Conservation (phyloP, 1,140 invertebrate genomes). For the Pseudobourletiella spinata region DNA sequence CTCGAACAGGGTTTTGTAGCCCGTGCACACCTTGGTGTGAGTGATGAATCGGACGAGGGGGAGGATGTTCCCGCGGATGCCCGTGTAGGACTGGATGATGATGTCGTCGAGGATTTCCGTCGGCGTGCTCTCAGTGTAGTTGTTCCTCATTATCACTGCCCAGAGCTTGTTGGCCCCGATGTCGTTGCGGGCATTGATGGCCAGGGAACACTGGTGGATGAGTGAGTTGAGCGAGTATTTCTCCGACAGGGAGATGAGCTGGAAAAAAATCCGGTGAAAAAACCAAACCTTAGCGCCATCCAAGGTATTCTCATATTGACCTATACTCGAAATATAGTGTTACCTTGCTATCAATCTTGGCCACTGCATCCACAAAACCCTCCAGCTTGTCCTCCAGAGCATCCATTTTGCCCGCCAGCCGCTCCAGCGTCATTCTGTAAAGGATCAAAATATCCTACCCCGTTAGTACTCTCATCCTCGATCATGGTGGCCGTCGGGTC, state of each 20-base stretch:
- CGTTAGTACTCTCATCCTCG: neutral
- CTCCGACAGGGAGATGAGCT: neutral
- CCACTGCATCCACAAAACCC: neutral
- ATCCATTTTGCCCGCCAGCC: neutral
- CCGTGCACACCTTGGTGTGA: neutral
- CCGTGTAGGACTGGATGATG: neutral
- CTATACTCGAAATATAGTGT: neutral
- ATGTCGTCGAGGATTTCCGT: neutral
- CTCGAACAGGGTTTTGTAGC: neutral
- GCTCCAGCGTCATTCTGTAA: neutral
- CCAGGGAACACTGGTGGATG: neutral
- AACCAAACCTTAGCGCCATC: neutral
- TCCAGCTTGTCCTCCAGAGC: neutral
- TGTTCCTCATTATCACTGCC: neutral
- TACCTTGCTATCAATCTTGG: neutral
- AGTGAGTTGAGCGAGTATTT: neutral
- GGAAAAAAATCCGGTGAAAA: neutral
- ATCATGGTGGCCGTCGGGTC: neutral
- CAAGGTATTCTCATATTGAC: neutral
- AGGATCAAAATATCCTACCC: neutral
- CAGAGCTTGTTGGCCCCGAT: neutral
- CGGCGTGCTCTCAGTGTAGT: neutral
- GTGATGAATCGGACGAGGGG: conserved; percentile 3
- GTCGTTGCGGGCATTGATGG: neutral
- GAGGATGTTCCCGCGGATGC: neutral